A percentile compares a stretch with the other conserved stretches of the same genome.
These are phyloP conservation scores for Chionomys nivalis DNA, from an alignment of 2,113 vertebrate genomes.

Conservation along the genomic window DNA sequence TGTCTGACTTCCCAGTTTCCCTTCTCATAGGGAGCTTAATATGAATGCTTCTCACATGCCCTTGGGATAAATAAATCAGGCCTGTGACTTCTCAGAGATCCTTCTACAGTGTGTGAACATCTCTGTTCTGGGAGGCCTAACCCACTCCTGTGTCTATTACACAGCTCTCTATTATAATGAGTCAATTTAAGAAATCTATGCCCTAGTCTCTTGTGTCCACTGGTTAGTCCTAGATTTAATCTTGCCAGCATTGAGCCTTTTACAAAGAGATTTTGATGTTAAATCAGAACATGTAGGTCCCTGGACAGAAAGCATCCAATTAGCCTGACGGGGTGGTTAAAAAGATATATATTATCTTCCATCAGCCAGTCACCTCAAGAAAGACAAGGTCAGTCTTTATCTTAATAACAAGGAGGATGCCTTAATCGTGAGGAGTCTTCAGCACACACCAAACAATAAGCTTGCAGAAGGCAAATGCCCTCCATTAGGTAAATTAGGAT, in stretches of 20 bases:
- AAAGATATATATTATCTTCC: constrained; percentile 21
- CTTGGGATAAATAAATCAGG: neutral
- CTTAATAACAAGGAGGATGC: constrained; percentile 59
- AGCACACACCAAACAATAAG: constrained; percentile 46
- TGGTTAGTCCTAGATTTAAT: constrained; percentile 33
- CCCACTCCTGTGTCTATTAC: neutral
- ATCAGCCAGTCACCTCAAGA: constrained; percentile 61
- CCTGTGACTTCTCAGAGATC: neutral
- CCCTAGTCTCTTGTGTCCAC: neutral
- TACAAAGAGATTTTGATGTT: constrained; percentile 58
- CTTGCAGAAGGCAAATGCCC: constrained; percentile 39
- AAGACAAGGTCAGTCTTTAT: constrained; percentile 63
- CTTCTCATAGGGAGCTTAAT: neutral
- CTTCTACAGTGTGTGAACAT: neutral
- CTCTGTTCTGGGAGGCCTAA: neutral
- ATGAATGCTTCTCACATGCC: neutral
- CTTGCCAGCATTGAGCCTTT: constrained; percentile 24
- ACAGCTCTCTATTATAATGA: neutral
- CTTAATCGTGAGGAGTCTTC: constrained; percentile 60
- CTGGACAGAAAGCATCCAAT: constrained; percentile 63
- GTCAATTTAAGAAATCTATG: neutral
- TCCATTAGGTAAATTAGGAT: constrained; percentile 30
- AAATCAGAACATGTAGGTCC: constrained; percentile 33
- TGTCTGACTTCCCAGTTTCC: neutral
- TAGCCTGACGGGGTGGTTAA: constrained; percentile 31